Evolutionary conservation across 2,113 vertebrate genomes (phyloP).

Genomic region (Egretta garzetta): DNA sequence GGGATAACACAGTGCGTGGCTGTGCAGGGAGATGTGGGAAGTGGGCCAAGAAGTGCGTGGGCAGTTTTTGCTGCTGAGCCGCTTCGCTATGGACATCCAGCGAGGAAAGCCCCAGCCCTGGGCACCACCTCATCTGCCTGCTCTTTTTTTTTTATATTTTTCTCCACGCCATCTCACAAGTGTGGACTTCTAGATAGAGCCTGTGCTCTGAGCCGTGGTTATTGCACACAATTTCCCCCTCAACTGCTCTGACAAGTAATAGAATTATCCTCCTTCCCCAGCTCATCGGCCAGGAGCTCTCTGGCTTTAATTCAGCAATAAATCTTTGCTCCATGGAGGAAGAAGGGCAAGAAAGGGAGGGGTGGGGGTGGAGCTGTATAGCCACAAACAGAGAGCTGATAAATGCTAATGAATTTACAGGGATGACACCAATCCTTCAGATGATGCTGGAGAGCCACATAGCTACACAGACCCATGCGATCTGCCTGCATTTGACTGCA

Average conservation of each 20-base stretch:
- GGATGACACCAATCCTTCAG: constrained; percentile 15
- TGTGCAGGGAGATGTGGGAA: background rate
- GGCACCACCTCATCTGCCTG: background rate
- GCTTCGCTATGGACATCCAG: background rate
- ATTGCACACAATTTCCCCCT: constrained; percentile 8
- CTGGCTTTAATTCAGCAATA: background rate
- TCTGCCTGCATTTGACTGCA: background rate
- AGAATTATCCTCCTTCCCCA: constrained; percentile 46
- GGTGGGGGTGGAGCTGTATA: background rate
- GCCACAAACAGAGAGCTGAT: background rate
- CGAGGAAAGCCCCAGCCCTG: background rate
- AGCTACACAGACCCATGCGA: background rate
- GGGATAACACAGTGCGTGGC: accelerated
- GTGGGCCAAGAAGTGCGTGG: too few relatives aligned
- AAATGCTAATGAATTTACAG: constrained; percentile 49
- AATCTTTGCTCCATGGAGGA: background rate
- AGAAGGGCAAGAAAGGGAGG: background rate
- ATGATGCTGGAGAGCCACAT: background rate
- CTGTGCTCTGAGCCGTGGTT: background rate
- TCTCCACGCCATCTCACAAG: background rate
- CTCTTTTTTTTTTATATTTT: background rate
- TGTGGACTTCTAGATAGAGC: background rate
- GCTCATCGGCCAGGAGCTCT: background rate
- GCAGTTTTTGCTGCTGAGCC: background rate
- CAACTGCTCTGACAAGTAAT: constrained; percentile 3